These are phyloP conservation scores for Anguilla japonica DNA, from an alignment of 2,113 vertebrate species.

Conservation along the genomic window DNA sequence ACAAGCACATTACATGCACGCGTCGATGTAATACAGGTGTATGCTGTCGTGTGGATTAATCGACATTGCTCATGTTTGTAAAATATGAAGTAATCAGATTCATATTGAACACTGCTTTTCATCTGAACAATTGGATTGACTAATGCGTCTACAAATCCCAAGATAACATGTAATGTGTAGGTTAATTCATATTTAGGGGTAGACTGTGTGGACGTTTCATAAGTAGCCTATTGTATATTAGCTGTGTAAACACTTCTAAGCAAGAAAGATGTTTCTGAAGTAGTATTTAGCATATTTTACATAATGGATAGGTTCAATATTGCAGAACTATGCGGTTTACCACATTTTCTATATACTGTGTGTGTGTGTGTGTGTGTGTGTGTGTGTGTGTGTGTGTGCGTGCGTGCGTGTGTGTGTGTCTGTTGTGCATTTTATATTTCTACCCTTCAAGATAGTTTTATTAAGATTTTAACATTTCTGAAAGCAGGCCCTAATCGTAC, in stretches of 20 bases:
- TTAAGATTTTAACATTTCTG: too few species aligned
- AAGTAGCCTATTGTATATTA: neutral
- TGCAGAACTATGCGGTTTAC: neutral
- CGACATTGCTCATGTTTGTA: neutral
- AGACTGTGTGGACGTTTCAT: neutral
- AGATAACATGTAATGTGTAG: neutral
- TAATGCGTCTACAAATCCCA: neutral
- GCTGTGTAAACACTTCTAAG: neutral
- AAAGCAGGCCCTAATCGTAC: neutral
- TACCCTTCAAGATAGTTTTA: too few species aligned
- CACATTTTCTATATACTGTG: neutral
- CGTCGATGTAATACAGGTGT: neutral
- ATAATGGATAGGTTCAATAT: neutral
- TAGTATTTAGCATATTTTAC: neutral
- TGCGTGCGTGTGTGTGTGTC: too few species aligned
- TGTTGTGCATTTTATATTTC: too few species aligned
- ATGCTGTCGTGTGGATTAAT: neutral
- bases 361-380: too few species aligned
- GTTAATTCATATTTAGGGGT: neutral
- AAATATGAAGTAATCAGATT: neutral
- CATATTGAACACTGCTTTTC: neutral
- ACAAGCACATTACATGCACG: neutral
- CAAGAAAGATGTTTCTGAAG: neutral
- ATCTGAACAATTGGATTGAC: neutral
- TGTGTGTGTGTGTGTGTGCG: too few species aligned